Base-by-base conservation (phyloP, 1,140 invertebrate genomes). In the Drosophila tani region DNA sequence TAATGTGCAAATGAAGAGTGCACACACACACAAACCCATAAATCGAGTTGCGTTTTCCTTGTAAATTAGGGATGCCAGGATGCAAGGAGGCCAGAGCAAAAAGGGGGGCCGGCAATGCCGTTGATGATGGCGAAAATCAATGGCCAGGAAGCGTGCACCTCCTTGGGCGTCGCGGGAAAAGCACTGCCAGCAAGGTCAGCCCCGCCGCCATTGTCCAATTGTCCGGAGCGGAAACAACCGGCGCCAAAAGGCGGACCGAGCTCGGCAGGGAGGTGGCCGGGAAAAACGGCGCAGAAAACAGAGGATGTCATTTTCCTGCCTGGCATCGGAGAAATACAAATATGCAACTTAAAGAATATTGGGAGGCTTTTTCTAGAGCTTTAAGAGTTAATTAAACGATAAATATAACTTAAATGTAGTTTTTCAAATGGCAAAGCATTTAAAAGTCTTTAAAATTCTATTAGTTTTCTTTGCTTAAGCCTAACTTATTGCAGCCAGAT, bases 21-120 rank as follows among this genome's bases (percentile, higher is more conserved):
- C 38, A 47, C 49, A 17, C 9, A 53, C 38, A 53, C 38, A 35
- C 38, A 24, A 43, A 63, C 21, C 63, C 69, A 82, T 70, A 85
- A 82, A 79, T 85, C 66, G 76, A 82, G 79, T 86, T 75, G 82
- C 57, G 59, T 75, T 69, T 78, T 73, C 58, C 62, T 75, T 79
- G 82, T 67, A 69, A 82, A 79, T 88, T 77, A 81, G 53, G 55
- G 57, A 29, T 17, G 51, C 64, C 57, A 27, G 51, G 53, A 38
- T 35, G 50, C 29, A 12, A 32, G 50, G 27, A 12, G 17, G 49
- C 24, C 9, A n/a, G 17, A 2, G 29, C 7, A 21, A 21, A 7
- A 11, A 14, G 35, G 11, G 50, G 11, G 27, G 19, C 67, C 43
- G n/a, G 27, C 56, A 14, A 15, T 17, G 15, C 24, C 35, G 35